A percentile compares a stretch with the other conserved stretches of the same genome.
Evolutionary conservation across 1,140 invertebrate genomes (phyloP).

Genomic region (Piezodorus guildinii): DNA sequence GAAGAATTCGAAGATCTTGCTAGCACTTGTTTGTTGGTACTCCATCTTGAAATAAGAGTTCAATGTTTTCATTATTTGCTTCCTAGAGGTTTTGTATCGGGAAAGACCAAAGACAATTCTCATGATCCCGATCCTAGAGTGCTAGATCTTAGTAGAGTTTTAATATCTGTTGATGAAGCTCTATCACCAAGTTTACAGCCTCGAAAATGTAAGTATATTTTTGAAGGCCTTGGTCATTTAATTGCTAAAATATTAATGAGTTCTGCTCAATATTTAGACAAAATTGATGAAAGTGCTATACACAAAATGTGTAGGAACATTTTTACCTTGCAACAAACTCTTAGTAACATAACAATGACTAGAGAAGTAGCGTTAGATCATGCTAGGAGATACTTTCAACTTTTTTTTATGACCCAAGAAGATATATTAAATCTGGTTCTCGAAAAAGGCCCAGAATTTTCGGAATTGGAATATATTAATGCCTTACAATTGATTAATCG

Average conservation of each 20-base stretch:
- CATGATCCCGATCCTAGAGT: slow-evolving; percentile 73
- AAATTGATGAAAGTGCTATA: slow-evolving; percentile 67
- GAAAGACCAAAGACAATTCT: slow-evolving; percentile 34
- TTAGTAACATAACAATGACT: slow-evolving; percentile 72
- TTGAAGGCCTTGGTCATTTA: slow-evolving; percentile 82
- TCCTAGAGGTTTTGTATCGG: slow-evolving; percentile 42
- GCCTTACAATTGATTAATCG: slow-evolving; percentile 60
- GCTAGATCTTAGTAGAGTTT: slow-evolving; percentile 63
- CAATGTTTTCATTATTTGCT: slow-evolving; percentile 89
- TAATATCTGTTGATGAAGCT: slow-evolving; percentile 67
- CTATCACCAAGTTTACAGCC: slow-evolving; percentile 59
- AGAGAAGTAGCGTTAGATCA: slow-evolving; percentile 76
- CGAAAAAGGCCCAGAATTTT: slow-evolving; percentile 71
- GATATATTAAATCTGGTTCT: slow-evolving; percentile 71
- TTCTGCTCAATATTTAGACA: slow-evolving; percentile 63
- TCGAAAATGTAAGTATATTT: slow-evolving; percentile 82
- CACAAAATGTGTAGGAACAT: slow-evolving; percentile 78
- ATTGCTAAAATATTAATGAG: slow-evolving; percentile 76
- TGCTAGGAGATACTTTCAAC: slow-evolving; percentile 78
- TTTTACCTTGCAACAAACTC: slow-evolving; percentile 71
- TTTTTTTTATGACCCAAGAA: slow-evolving; percentile 73
- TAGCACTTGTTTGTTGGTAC: slow-evolving; percentile 76
- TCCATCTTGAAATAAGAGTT: slow-evolving; percentile 87
- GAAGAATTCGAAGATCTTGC: slow-evolving; percentile 77
- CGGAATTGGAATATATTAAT: slow-evolving; percentile 75